Conservation (phyloP, 2,113 vertebrate genomes). For the Platysternon megacephalum region DNA sequence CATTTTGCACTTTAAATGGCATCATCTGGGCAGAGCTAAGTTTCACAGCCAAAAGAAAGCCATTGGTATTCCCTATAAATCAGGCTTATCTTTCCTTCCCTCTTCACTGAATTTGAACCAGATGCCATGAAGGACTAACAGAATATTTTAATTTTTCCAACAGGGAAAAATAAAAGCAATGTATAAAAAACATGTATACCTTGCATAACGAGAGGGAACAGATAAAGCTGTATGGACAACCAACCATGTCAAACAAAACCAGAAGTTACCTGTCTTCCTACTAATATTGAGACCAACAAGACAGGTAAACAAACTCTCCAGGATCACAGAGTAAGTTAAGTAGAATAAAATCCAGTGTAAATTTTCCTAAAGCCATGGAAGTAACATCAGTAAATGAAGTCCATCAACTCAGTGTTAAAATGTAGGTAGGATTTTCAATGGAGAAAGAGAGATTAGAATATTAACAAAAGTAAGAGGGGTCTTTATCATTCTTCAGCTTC, state of each 20-base stretch:
- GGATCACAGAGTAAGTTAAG: not conserved
- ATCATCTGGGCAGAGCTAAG: constrained; percentile 46
- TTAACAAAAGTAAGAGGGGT: not conserved
- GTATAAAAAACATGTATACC: not conserved
- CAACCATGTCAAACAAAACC: not conserved
- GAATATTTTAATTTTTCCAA: constrained; percentile 18
- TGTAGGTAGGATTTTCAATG: not conserved
- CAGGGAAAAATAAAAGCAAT: not conserved
- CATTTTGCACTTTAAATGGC: constrained; percentile 56
- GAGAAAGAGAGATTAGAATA: not conserved
- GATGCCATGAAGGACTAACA: constrained; percentile 15
- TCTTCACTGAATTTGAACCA: constrained; percentile 5
- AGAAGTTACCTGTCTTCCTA: not conserved
- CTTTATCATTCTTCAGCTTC: not conserved
- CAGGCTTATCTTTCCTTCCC: constrained; percentile 41
- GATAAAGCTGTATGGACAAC: not conserved
- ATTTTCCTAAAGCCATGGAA: not conserved
- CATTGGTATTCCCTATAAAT: constrained; percentile 53
- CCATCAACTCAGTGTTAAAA: not conserved
- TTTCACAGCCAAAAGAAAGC: constrained; percentile 56
- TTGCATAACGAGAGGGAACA: not conserved
- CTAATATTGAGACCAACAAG: not conserved
- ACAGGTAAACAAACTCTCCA: not conserved
- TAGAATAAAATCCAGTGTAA: not conserved
- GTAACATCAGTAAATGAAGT: not conserved